phyloP scores from a whole-genome alignment of 2,888 invertebrate species.

The Sminthurides aquaticus region DNA sequence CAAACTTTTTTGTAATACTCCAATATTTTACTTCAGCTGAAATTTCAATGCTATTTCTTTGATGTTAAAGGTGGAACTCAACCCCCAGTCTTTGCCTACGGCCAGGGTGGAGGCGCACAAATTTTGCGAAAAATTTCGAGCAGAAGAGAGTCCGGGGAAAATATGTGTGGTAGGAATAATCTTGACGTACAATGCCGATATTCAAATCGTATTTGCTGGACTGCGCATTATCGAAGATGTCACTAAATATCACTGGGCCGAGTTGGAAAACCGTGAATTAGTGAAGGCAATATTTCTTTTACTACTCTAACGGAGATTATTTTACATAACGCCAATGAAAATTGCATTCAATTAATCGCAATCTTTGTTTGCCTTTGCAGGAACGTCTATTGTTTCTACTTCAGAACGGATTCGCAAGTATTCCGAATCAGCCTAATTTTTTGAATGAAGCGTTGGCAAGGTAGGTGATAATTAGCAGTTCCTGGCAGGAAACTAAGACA shows the following conservation, averaged over 20 bases:
- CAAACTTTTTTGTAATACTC: no score
- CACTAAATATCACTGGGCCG: conserved; percentile 86
- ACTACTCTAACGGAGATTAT: conserved; percentile 1
- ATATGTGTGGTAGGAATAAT: conserved; percentile 32
- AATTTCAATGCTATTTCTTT: not conserved
- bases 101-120: conserved; percentile 30
- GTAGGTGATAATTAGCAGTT: conserved; percentile 17
- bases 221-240: conserved; percentile 87
- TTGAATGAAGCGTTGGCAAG: conserved; percentile 39
- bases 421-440: conserved; percentile 28
- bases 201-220: conserved; percentile 50
- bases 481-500: no score
- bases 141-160: conserved; percentile 21
- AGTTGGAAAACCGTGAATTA: conserved; percentile 51
- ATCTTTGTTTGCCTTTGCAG: no score
- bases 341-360: no score
- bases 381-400: conserved; percentile 35
- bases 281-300: conserved; percentile 34
- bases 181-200: conserved; percentile 22
- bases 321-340: no score
- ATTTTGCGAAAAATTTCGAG: conserved; percentile 34
- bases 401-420: conserved; percentile 33
- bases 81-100: conserved; percentile 19
- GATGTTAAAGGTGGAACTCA: conserved; percentile 25
- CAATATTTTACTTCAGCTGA: no score